A percentile compares a stretch with the other conserved stretches of the same genome.
Conservation (phyloP, 2,113 vertebrate genomes). For the Nesoenas mayeri region DNA sequence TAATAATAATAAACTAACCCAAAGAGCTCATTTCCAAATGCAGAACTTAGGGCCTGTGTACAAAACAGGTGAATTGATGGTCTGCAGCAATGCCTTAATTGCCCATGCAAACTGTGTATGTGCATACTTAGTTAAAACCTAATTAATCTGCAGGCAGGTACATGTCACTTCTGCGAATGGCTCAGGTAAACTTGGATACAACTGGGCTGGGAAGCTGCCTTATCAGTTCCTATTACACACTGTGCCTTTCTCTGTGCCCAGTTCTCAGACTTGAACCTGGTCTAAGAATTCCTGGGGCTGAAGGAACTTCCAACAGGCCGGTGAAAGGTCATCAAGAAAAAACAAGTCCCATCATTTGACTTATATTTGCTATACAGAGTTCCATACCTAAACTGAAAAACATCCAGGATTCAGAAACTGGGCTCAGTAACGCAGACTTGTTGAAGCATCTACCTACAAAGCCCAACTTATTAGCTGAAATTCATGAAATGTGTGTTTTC, state of each 20-base stretch:
- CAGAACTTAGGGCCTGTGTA: neutral
- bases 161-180: neutral
- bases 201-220: neutral
- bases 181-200: neutral
- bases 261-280: neutral
- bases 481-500: neutral
- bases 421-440: neutral
- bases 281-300: neutral
- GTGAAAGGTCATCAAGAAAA: neutral
- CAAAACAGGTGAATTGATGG: neutral
- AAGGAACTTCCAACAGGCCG: neutral
- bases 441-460: neutral
- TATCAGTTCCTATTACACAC: too few relatives aligned
- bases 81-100: neutral
- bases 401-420: neutral
- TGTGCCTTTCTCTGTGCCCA: neutral
- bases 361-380: neutral
- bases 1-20: neutral
- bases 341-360: neutral
- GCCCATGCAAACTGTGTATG: neutral
- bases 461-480: neutral
- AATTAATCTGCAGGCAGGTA: neutral
- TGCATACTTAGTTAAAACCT: neutral
- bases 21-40: neutral
- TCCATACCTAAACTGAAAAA: neutral